Evolutionary conservation across 2,797 vertebrate species (phyloP).

Genomic region (Notolabrus celidotus): DNA sequence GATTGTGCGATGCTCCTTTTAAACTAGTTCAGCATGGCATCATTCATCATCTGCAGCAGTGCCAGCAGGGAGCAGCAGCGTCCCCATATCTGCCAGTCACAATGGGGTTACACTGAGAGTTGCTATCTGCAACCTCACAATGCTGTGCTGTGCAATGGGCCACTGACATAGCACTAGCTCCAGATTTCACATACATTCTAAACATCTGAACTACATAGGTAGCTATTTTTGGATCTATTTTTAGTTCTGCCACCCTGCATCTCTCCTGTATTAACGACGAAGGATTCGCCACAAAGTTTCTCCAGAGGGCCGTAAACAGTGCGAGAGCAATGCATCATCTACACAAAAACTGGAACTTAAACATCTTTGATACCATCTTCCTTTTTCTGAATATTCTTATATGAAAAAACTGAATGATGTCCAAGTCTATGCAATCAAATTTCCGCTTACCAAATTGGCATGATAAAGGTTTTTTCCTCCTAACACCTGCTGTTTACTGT

Average conservation of each 20-base stretch:
- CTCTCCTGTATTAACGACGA: conserved; percentile 22
- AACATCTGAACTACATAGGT: conserved; percentile 29
- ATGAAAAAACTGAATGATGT: conserved; percentile 1
- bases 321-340: conserved; percentile 32
- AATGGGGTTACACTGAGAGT: conserved; percentile 65
- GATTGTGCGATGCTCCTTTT: conserved; percentile 79
- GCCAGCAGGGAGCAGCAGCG: conserved; percentile 62
- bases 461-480: conserved; percentile 9
- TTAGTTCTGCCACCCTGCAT: conserved; percentile 35
- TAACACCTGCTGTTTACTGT: conserved; percentile 32
- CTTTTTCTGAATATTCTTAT: conserved; percentile 4
- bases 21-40: conserved; percentile 80
- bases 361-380: conserved; percentile 10
- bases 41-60: conserved; percentile 78
- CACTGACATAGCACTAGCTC: conserved; percentile 32
- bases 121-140: conserved; percentile 55
- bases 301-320: conserved; percentile 25
- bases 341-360: conserved; percentile 28
- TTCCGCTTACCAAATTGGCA: conserved; percentile 16
- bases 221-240: conserved; percentile 48
- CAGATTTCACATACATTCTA: conserved; percentile 28
- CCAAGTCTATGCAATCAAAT: not conserved
- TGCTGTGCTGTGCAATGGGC: conserved; percentile 49
- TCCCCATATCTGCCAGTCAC: conserved; percentile 73
- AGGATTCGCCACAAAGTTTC: conserved; percentile 28